Evolutionary conservation across 53 echinoderm and acorn worm genomes (phyloP), one percentile per base, ranked within the genome.

Genomic region (Patiria pectinifera): DNA sequence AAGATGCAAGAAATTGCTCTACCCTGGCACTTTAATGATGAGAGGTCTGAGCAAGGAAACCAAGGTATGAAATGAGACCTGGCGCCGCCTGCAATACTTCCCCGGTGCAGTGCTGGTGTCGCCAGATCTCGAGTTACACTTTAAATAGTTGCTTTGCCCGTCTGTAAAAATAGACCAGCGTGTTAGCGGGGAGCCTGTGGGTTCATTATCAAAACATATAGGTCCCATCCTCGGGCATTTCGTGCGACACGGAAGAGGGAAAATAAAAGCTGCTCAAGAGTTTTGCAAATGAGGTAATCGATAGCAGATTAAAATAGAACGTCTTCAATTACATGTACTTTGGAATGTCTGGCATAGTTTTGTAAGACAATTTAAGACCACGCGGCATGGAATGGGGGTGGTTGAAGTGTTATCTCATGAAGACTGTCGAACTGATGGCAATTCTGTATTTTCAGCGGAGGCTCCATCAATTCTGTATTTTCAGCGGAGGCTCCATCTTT

Each of bases 111-210:
- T 11, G 14, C 45, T 46, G 47, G 19, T n/a, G 83, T 11, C 59
- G 83, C 83, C 83, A 59, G 19, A 25, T 21, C 59, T 82, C 44
- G 61, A 82, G 45, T 82, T 82, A 82, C 83, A 82, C 83, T 24
- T 79, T 79, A 79, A 47, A 79, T 74, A 47, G 46, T 82, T 82
- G 83, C 60, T 82, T 82, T 82, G 83, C 24, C 60, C 45, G 61
- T 60, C 45, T 79, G 79, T 15, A 46, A 79, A 79, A 79, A 46
- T 45, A 47, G 48, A 74, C 21, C 74, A 74, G 74, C 10, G 21
- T 69, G 21, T 69, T 21, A 18, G 16, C 69, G 4, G 16, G 74
- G 24, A 24, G 22, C 22, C 74, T 7, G 22, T 74, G 74, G 74
- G 74, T n/a, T 69, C 69, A 69, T 69, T 23, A 24, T 74, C 74